These are phyloP conservation scores for Saccostrea echinata DNA, from an alignment of 1,140 invertebrate species.

Conservation along the genomic window DNA sequence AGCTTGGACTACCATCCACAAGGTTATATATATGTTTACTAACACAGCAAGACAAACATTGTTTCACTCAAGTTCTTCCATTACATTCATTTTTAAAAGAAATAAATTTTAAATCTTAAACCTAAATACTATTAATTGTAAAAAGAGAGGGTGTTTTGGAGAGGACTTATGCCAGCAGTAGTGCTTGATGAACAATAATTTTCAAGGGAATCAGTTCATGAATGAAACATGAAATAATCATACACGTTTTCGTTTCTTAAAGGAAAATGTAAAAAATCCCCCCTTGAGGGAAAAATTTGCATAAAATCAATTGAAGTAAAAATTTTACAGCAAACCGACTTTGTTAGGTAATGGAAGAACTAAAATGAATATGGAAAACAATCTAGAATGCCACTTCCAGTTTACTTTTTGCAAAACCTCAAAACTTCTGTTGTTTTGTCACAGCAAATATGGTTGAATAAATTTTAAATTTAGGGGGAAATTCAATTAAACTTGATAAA, in stretches of 20 bases:
- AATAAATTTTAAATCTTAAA: not conserved
- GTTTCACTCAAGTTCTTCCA: constrained; percentile 9
- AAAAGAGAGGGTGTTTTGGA: too few species aligned
- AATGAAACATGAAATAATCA: not conserved
- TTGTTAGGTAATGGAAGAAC: not conserved
- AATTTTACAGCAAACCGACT: not conserved
- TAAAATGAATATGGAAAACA: constrained; percentile 9
- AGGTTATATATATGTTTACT: constrained; percentile 22
- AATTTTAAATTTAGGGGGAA: too few species aligned
- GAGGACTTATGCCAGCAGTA: too few species aligned
- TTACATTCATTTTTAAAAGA: not conserved
- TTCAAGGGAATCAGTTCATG: not conserved
- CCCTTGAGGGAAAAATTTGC: not conserved
- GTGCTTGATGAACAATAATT: not conserved
- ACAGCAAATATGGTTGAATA: too few species aligned
- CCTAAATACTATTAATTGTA: too few species aligned
- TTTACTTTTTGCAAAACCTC: not conserved
- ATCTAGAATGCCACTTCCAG: constrained; percentile 18
- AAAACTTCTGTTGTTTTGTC: not conserved
- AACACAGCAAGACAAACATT: constrained; percentile 26
- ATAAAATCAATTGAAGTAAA: not conserved
- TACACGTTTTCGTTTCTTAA: not conserved
- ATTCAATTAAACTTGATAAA: not conserved
- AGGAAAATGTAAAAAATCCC: not conserved
- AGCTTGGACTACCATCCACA: constrained; percentile 22